These are phyloP conservation scores for Drosophila borborema DNA, from an alignment of 2,888 invertebrate genomes.

Conservation along the genomic window DNA sequence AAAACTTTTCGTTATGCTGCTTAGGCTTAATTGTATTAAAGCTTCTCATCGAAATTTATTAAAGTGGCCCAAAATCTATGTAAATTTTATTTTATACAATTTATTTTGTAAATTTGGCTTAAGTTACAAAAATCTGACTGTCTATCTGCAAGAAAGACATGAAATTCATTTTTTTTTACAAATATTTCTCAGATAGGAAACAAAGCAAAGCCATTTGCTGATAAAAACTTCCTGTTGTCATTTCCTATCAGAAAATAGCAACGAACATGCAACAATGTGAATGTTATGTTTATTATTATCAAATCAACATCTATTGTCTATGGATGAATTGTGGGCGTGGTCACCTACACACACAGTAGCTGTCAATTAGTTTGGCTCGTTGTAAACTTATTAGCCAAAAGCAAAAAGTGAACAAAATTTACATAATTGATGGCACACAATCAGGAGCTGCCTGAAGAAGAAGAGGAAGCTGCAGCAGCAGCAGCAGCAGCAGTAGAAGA, in stretches of 20 bases:
- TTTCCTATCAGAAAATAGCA: conserved; percentile 22
- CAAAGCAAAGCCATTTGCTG: conserved; percentile 12
- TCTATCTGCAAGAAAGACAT: background rate
- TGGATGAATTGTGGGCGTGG: conserved; percentile 25
- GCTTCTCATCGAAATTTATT: background rate
- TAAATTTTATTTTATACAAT: background rate
- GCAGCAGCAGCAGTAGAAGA: conserved; percentile 5
- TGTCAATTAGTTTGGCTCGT: conserved; percentile 65
- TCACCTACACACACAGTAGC: conserved; percentile 47
- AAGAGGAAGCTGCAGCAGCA: conserved; percentile 1
- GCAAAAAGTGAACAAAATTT: conserved; percentile 59
- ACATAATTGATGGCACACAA: conserved; percentile 79
- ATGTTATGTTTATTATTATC: conserved; percentile 27
- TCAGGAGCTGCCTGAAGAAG: conserved; percentile 23
- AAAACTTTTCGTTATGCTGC: background rate
- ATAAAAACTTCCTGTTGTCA: conserved; percentile 29
- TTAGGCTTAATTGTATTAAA: background rate
- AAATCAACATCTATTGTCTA: conserved; percentile 30
- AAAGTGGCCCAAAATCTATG: background rate
- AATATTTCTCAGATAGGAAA: conserved; percentile 10
- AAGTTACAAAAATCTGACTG: no score
- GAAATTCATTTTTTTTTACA: background rate
- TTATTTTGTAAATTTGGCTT: background rate
- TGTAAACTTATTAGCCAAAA: conserved; percentile 71
- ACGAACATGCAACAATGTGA: conserved; percentile 18